Conservation (phyloP, 37 sponge, comb jelly and placozoan species). For the Aplysina aerophoba region DNA sequence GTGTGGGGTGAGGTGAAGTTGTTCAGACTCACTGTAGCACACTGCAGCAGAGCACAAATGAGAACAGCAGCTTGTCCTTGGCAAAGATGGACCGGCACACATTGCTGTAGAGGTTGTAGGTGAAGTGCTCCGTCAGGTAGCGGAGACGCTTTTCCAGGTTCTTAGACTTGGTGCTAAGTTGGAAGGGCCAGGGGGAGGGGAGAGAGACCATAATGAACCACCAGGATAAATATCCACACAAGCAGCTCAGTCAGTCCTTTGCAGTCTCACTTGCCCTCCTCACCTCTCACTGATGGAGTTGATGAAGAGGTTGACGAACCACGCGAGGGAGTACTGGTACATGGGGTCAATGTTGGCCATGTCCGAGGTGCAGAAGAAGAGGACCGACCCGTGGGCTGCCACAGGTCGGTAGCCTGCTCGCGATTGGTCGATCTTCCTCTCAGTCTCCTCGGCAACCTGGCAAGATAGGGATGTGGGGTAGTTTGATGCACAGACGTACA, state of each 20-base stretch:
- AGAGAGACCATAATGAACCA: not conserved
- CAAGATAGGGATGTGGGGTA: not conserved
- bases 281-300: slow-evolving; percentile 94
- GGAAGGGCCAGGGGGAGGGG: not conserved
- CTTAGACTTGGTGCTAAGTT: slow-evolving; percentile 90
- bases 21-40: slow-evolving; percentile 75
- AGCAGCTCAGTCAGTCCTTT: not conserved
- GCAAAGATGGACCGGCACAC: slow-evolving; percentile 98
- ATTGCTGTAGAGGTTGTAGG: slow-evolving; percentile 98
- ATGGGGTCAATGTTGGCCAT: slow-evolving; percentile 99
- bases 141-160: slow-evolving; percentile 90
- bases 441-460: slow-evolving; percentile 96
- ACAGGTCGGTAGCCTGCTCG: slow-evolving; percentile 97
- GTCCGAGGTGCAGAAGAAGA: slow-evolving; percentile 99
- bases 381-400: slow-evolving; percentile 92
- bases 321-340: slow-evolving; percentile 99
- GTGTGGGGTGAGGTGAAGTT: not conserved
- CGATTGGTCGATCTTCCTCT: slow-evolving; percentile 95
- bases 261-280: not conserved
- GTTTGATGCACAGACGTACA: not conserved
- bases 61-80: slow-evolving; percentile 99
- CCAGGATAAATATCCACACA: not conserved
- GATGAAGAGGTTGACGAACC: slow-evolving; percentile 98
- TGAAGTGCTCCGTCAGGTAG: slow-evolving; percentile 97
- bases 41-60: slow-evolving; percentile 96